phyloP scores from a whole-genome alignment of 2,797 vertebrate genomes.

The Coreius guichenoti region DNA sequence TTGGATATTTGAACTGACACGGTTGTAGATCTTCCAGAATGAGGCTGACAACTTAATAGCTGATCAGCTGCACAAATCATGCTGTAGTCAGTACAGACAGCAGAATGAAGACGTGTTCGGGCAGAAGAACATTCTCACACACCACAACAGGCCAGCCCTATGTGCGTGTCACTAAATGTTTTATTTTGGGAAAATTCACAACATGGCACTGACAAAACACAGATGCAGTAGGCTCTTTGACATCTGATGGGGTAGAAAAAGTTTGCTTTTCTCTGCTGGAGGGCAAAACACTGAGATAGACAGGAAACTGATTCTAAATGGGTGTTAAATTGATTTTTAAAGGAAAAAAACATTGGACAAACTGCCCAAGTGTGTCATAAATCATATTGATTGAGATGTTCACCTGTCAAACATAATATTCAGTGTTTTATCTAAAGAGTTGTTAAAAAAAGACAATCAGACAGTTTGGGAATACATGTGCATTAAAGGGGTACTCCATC shows the following conservation, averaged over 20 bases:
- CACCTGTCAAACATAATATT: neutral
- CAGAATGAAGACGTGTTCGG: neutral
- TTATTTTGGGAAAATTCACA: slow-evolving; percentile 2
- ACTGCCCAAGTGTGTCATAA: neutral
- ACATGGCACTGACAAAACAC: neutral
- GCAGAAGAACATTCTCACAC: neutral
- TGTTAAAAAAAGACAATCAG: neutral
- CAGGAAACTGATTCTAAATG: neutral
- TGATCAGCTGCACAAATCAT: slow-evolving; percentile 16
- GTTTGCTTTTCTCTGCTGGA: neutral
- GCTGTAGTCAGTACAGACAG: neutral
- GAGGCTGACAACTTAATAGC: slow-evolving; percentile 23
- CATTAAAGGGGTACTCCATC: neutral
- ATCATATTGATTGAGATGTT: neutral
- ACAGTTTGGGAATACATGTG: neutral
- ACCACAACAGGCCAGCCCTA: neutral
- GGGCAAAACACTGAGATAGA: neutral
- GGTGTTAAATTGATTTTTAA: neutral
- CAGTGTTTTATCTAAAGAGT: neutral
- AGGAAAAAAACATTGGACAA: neutral
- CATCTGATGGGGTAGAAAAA: neutral
- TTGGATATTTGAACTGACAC: slow-evolving; percentile 19
- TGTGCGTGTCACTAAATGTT: neutral
- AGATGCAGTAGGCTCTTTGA: neutral
- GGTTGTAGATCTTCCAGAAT: slow-evolving; percentile 12